Conservation (phyloP, 2,113 vertebrate species). For the Irena cyanogastra region DNA sequence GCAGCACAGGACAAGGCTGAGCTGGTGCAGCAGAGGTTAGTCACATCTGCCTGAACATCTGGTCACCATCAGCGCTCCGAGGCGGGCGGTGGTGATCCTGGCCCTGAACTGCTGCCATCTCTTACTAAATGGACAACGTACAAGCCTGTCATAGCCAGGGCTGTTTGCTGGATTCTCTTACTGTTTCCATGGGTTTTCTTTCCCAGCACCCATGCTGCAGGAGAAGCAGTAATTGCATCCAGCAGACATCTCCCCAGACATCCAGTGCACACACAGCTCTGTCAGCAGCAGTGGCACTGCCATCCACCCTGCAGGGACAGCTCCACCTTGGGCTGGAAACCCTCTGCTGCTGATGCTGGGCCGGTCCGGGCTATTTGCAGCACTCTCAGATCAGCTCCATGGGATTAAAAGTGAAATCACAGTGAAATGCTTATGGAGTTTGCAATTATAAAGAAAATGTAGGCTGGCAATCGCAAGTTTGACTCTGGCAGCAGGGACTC, state of each 20-base stretch:
- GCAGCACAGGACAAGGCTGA: conserved; percentile 13
- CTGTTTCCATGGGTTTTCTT: background rate
- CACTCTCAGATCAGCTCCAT: background rate
- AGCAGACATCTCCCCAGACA: background rate
- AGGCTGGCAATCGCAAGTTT: background rate
- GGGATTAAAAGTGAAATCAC: background rate
- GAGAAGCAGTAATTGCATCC: background rate
- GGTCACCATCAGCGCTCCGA: background rate
- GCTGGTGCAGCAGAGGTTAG: conserved; percentile 10
- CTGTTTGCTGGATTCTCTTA: background rate
- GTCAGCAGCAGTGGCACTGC: background rate
- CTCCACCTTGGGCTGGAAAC: background rate
- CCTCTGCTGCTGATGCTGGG: background rate
- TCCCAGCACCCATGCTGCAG: background rate
- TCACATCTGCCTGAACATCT: conserved; percentile 43
- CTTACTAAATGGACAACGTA: background rate
- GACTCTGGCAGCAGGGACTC: background rate
- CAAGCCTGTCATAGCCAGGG: background rate
- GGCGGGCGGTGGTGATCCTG: background rate
- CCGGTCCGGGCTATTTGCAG: fast-evolving
- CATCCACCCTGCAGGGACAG: background rate
- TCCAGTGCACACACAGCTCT: fast-evolving
- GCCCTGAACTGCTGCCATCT: background rate
- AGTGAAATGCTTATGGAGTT: background rate
- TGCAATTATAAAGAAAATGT: background rate